Evolutionary conservation across 2,888 invertebrate genomes (phyloP).

Genomic region (Ophraella communa): DNA sequence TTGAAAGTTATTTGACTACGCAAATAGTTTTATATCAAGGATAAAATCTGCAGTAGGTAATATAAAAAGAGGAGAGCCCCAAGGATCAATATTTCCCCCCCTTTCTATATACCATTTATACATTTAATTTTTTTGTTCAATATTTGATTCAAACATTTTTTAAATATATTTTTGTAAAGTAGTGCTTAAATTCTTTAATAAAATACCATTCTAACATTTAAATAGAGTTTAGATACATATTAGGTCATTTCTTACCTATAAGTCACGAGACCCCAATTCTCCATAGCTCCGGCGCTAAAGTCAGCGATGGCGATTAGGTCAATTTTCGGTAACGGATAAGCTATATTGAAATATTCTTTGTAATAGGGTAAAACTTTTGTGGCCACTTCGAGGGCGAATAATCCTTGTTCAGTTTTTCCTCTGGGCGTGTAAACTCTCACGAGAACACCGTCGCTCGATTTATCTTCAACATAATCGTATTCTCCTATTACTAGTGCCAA

Average conservation of each 20-base stretch:
- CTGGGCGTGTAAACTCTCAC: slow-evolving; percentile 87
- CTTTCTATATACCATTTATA: too few relatives aligned
- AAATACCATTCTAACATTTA: too few relatives aligned
- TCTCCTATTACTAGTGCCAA: slow-evolving; percentile 95
- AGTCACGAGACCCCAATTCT: slow-evolving; percentile 97
- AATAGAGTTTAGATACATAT: background rate
- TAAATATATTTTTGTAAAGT: too few relatives aligned
- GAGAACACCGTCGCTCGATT: slow-evolving; percentile 79
- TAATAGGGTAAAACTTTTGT: slow-evolving; percentile 91
- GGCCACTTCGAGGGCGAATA: slow-evolving; percentile 92
- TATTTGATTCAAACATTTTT: too few relatives aligned
- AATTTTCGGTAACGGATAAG: slow-evolving; percentile 95
- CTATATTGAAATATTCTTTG: slow-evolving; percentile 92
- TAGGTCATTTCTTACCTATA: slow-evolving; percentile 61
- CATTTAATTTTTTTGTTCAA: too few relatives aligned
- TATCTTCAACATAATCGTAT: slow-evolving; percentile 90
- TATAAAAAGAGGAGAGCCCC: too few relatives aligned
- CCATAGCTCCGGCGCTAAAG: slow-evolving; percentile 96
- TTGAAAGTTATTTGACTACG: too few relatives aligned
- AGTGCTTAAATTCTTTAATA: background rate
- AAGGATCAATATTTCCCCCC: too few relatives aligned
- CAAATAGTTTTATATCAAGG: too few relatives aligned
- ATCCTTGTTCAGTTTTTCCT: slow-evolving; percentile 90
- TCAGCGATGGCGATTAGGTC: slow-evolving; percentile 96
- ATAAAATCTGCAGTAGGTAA: too few relatives aligned